These are phyloP conservation scores for Aurelia sp. DNA, from an alignment of 30 jellyfish, hydroid and myxozoan genomes.

Conservation along the genomic window DNA sequence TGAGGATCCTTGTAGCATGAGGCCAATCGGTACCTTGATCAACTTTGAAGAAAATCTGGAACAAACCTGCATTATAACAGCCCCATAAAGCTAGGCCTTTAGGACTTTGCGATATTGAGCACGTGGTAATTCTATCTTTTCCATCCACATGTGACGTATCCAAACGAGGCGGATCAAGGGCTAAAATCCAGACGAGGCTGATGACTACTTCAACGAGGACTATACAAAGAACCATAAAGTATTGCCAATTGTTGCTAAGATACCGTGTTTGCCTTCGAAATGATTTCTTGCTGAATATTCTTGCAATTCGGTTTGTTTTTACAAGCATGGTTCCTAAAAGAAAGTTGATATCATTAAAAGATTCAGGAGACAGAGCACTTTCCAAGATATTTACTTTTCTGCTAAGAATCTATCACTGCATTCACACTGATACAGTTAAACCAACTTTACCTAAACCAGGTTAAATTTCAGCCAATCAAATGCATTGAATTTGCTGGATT, in stretches of 20 bases:
- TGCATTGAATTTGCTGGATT: no score
- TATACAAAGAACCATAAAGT: constrained; percentile 33
- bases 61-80: constrained; percentile 82
- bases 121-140: constrained; percentile 9
- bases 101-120: constrained; percentile 24
- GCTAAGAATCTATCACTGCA: no score
- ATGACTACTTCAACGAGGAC: constrained; percentile 51
- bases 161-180: constrained; percentile 61
- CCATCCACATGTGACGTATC: not conserved
- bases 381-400: no score
- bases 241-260: constrained; percentile 63
- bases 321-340: constrained; percentile 82
- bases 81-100: constrained; percentile 86
- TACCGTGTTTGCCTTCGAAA: constrained; percentile 22
- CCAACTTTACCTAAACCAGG: no score
- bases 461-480: no score
- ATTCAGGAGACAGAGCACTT: not conserved
- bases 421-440: no score
- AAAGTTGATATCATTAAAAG: not conserved
- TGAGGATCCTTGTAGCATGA: no score
- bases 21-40: no score
- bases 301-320: constrained; percentile 79
- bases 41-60: not conserved
- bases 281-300: constrained; percentile 68
- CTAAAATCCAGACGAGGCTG: constrained; percentile 76